Evolutionary conservation across 2,888 invertebrate species (phyloP), one percentile per base, ranked within the genome.

Genomic region (Trachelus tabidus): DNA sequence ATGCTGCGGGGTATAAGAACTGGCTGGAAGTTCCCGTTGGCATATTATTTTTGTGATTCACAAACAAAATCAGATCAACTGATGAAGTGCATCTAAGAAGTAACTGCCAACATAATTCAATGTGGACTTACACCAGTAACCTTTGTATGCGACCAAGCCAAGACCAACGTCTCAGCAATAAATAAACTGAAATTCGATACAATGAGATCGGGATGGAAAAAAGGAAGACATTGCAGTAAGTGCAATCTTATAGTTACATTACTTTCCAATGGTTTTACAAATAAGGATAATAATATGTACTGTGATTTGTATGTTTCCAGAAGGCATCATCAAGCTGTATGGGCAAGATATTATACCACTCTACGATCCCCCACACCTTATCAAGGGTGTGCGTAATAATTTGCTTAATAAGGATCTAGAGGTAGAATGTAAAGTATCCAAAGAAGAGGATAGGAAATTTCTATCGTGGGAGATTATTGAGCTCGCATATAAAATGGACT

Each of bases 11-110:
- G 77, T 4, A 71, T 81, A 15, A 2, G 69, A 68, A 77, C 33
- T 31, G 77, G 77, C 11, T 82, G 81, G 76, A 76, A 78, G 75
- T 73, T 81, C 12, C 81, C 80, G 15, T 12, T 80, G 30, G 75
- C 75, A 12, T 81, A 69, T 30, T 75, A 30, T 69, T 82, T 81
- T 73, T 80, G 82, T 35, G 56, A 73, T 33, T 69, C 68, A 37
- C 77, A 76, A 73, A 81, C 80, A 4, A 79, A 75, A 75, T 69
- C 37, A 40, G 76, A 31, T 15, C 78, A 82, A 34, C 40, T 82
- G n/a, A 34, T 68, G 11, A 12, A 35, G n/a, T 80, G 76, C 31
- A 81, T 82, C 0, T 79, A 80, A 69, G 31, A 76, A n/a, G 73
- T 79, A 12, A 68, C 77, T 15, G 73, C 69, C 69, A 33, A 69